Conservation (phyloP, 2,113 vertebrate genomes). For the Perccottus glenii region DNA sequence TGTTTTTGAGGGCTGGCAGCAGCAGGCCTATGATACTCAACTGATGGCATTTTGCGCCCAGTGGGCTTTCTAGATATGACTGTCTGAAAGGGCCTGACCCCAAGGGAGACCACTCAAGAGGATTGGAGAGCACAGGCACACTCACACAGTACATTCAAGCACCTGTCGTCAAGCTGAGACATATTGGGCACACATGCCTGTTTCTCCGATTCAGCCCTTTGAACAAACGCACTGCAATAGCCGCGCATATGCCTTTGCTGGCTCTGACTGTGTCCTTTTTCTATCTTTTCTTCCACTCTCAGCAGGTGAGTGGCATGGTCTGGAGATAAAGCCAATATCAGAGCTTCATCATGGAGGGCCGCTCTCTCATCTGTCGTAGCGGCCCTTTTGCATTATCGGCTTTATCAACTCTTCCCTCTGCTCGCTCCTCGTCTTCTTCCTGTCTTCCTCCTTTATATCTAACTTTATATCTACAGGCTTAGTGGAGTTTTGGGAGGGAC, state of each 20-base stretch:
- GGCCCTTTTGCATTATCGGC: slow-evolving; percentile 46
- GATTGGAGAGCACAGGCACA: slow-evolving; percentile 21
- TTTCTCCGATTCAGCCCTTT: not conserved
- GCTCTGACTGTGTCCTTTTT: slow-evolving; percentile 16
- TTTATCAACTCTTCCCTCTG: slow-evolving; percentile 37
- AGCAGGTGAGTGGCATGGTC: slow-evolving; percentile 53
- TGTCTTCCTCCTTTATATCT: slow-evolving; percentile 43
- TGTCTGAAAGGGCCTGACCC: slow-evolving; percentile 35
- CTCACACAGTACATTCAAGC: slow-evolving; percentile 3
- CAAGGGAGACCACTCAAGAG: slow-evolving; percentile 32
- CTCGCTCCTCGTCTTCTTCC: slow-evolving; percentile 21
- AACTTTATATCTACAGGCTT: slow-evolving; percentile 19
- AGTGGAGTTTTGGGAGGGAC: not conserved
- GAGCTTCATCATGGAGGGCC: slow-evolving; percentile 47
- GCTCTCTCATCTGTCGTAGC: slow-evolving; percentile 56
- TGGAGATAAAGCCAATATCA: slow-evolving; percentile 64
- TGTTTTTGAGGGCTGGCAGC: slow-evolving; percentile 29
- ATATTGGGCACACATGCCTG: not conserved
- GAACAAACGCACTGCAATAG: slow-evolving; percentile 1
- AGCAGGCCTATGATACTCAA: slow-evolving; percentile 11
- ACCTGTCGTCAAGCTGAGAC: slow-evolving; percentile 9
- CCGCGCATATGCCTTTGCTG: slow-evolving; percentile 1
- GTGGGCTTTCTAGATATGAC: slow-evolving; percentile 50
- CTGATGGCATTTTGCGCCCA: slow-evolving; percentile 52
- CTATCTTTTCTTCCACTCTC: not conserved